Base-by-base conservation (phyloP, 2,113 vertebrate genomes). In the Ailurus styani region DNA sequence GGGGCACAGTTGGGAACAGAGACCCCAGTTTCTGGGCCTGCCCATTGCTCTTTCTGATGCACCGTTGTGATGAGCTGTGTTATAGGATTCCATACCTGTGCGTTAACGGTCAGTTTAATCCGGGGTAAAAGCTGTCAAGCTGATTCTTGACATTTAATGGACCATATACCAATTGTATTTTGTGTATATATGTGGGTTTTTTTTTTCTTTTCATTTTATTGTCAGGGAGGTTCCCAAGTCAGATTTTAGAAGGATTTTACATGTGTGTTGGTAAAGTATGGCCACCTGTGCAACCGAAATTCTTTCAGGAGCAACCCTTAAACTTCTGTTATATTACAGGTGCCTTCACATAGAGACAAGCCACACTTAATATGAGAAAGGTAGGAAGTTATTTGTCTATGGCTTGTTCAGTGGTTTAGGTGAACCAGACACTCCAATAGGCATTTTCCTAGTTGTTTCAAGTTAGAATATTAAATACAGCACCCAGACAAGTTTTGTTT, bases 191-290 rank as follows among this genome's bases (percentile, higher is more conserved):
- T 52, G 29, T 55, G 14, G 10, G 7, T 42, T 45, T 25, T 55
- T 54, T 50, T 23, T 40, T 42, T 37, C 23, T 91, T 89, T 52
- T 25, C 17, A 82, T 81, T 82, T 91, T 91, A 87, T 90, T n/a
- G 55, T 66, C 34, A 82, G 23, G 9, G 15, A 91, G 47, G 50
- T 34, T 18, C 20, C 21, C 37, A 70, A 57, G 68, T 14, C 42
- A 93, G 29, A 82, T 70, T 95, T 73, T 73, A 90, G 79, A 79
- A 89, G 20, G 47, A 55, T 93, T 96, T 83, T 88, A 29, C 37
- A 2, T 87, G 40, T 92, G 5, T 87, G 9, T 89, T 77, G 11
- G 62, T 75, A 79, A 81, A 91, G 64, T 23, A 55, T n/a, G 68
- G 60, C 15, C 9, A 94, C 12, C 6, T 34, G 8, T 86, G 47